Evolutionary conservation across 2,888 invertebrate genomes (phyloP).

Genomic region (Papilio gigon): DNA sequence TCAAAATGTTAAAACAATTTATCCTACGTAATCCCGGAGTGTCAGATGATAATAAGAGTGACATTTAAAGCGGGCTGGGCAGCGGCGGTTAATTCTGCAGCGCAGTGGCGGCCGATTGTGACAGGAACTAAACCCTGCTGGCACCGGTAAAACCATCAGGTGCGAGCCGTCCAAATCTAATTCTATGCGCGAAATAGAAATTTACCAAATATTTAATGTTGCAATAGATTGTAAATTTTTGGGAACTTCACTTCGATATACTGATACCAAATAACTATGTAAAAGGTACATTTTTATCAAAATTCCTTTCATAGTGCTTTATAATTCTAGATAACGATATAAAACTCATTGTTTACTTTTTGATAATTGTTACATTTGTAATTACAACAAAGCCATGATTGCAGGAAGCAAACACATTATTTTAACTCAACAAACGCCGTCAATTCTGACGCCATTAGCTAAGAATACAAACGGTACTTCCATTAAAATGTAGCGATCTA

Average conservation of each 20-base stretch:
- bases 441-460: slow-evolving; percentile 67
- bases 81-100: slow-evolving; percentile 78
- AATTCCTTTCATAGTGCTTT: neutral
- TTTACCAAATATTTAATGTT: slow-evolving; percentile 2
- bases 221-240: slow-evolving; percentile 29
- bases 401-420: slow-evolving; percentile 53
- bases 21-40: slow-evolving; percentile 79
- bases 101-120: slow-evolving; percentile 74
- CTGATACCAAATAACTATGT: neutral
- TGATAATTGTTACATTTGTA: slow-evolving; percentile 42
- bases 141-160: slow-evolving; percentile 78
- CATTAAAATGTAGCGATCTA: slow-evolving; percentile 69
- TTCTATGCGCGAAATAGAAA: slow-evolving; percentile 51
- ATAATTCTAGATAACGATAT: too few relatives aligned
- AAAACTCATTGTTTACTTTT: slow-evolving; percentile 43
- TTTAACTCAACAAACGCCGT: slow-evolving; percentile 61
- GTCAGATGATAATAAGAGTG: slow-evolving; percentile 82
- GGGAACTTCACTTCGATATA: neutral
- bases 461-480: slow-evolving; percentile 71
- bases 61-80: slow-evolving; percentile 73
- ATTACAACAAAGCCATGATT: slow-evolving; percentile 22
- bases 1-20: slow-evolving; percentile 80
- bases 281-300: too few relatives aligned
- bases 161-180: slow-evolving; percentile 65
- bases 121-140: slow-evolving; percentile 78